Conservation (phyloP, 1,140 invertebrate species). For the Nebria ingens region DNA sequence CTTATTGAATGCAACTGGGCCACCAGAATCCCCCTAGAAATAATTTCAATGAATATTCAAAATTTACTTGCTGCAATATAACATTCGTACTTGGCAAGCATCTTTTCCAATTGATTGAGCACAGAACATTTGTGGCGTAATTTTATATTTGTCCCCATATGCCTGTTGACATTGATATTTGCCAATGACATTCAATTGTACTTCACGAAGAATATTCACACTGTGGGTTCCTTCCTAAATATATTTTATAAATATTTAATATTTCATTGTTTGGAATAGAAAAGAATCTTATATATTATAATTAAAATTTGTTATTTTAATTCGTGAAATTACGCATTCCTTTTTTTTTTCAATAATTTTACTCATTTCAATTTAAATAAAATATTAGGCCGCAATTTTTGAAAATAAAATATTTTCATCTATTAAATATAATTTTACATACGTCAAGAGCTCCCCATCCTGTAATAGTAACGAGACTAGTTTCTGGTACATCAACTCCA, state of each 20-base stretch:
- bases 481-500: not conserved
- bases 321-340: no score
- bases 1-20: slow-evolving; percentile 34
- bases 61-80: not conserved
- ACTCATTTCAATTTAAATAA: no score
- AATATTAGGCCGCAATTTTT: no score
- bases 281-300: no score
- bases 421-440: no score
- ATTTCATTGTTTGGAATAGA: not conserved
- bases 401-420: no score
- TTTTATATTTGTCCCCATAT: not conserved
- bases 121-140: not conserved
- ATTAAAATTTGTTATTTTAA: no score
- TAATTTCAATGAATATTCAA: not conserved
- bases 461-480: not conserved
- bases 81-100: not conserved
- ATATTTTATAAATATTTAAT: not conserved
- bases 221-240: not conserved
- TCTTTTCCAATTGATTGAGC: not conserved
- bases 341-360: no score
- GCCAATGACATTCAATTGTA: not conserved
- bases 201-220: not conserved
- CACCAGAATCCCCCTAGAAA: slow-evolving; percentile 40
- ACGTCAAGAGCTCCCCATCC: not conserved
- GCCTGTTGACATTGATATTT: not conserved